Percentiles rank a stretch among this genome's conserved stretches.
Evolutionary conservation across 2,113 vertebrate genomes (phyloP).

Genomic region (Phrynocephalus versicolor): DNA sequence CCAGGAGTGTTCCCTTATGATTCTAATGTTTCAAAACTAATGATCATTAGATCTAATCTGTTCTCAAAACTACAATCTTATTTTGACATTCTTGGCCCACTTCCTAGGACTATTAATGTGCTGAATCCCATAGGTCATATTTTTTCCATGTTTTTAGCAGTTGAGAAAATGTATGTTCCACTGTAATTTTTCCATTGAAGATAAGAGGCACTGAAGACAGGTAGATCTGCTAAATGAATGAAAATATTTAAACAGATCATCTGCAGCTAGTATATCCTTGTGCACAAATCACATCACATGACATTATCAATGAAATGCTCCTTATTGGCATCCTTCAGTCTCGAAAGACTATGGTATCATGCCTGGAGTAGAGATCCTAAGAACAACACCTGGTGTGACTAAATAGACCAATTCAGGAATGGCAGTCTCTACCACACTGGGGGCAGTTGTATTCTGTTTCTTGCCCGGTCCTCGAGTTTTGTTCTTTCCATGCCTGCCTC

Average conservation of each 20-base stretch:
- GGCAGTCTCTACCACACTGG: too few relatives aligned
- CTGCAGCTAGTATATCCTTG: background rate
- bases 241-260: background rate
- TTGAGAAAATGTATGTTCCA: background rate
- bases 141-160: background rate
- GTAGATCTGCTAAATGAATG: background rate
- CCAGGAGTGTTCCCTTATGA: background rate
- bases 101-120: constrained; percentile 22
- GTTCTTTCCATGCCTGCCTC: too few relatives aligned
- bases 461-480: too few relatives aligned
- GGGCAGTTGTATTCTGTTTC: too few relatives aligned
- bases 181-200: background rate
- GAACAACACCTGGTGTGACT: too few relatives aligned
- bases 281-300: background rate
- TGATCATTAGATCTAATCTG: constrained; percentile 1
- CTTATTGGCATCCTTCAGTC: too few relatives aligned
- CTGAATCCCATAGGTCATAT: background rate
- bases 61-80: constrained; percentile 28
- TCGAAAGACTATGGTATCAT: too few relatives aligned
- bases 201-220: background rate
- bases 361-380: too few relatives aligned
- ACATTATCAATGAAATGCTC: background rate
- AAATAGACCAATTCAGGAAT: too few relatives aligned
- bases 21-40: constrained; percentile 22
- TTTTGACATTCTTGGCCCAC: constrained; percentile 18